Conservation (phyloP, 2,113 vertebrate species). For the Heterochromis multidens region DNA sequence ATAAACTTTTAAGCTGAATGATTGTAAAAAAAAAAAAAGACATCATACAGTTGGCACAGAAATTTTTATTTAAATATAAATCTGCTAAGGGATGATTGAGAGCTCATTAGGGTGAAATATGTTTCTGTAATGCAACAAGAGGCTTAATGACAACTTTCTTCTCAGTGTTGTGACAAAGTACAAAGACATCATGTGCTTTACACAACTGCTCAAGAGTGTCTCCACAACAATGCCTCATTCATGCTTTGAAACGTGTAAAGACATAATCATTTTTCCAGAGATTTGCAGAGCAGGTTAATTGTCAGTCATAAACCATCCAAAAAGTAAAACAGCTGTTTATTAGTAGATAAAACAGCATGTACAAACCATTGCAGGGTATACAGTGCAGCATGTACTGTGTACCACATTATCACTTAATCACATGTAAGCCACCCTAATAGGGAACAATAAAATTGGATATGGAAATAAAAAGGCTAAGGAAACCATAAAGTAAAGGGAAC, state of each 20-base stretch:
- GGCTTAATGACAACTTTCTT: constrained; percentile 84
- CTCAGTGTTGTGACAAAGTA: constrained; percentile 81
- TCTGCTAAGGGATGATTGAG: constrained; percentile 14
- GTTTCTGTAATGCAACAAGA: constrained; percentile 58
- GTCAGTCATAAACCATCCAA: constrained; percentile 79
- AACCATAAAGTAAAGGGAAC: constrained; percentile 25
- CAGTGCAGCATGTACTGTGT: background rate
- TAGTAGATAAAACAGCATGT: background rate
- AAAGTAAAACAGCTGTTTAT: background rate
- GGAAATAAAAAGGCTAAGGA: constrained; percentile 32
- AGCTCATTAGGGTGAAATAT: constrained; percentile 77
- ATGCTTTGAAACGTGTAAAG: constrained; percentile 85
- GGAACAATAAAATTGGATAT: constrained; percentile 22
- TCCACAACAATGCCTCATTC: constrained; percentile 84
- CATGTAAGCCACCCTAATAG: constrained; percentile 15
- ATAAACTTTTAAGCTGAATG: background rate
- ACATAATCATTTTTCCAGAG: constrained; percentile 85
- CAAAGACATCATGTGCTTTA: constrained; percentile 89
- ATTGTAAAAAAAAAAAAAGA: background rate
- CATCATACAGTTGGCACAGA: background rate
- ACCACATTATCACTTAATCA: constrained; percentile 27
- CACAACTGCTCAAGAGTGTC: constrained; percentile 84
- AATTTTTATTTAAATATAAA: background rate
- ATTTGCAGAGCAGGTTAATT: constrained; percentile 87
- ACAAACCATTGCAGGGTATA: background rate